Evolutionary conservation across 2,888 invertebrate species (phyloP).

Genomic region (Trileptium ribeirensis): DNA sequence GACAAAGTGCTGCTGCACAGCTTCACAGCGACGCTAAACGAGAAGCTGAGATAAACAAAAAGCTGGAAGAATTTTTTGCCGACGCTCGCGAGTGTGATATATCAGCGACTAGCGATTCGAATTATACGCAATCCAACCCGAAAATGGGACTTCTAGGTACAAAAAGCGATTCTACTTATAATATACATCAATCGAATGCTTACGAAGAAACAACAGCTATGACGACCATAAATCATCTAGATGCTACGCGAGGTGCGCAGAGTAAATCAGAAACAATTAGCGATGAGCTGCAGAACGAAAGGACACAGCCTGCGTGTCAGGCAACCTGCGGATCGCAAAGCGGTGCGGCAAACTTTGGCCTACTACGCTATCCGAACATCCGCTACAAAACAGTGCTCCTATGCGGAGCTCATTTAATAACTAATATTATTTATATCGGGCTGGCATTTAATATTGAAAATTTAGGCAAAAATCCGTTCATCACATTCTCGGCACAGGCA

Average conservation of each 20-base stretch:
- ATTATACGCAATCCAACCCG: neutral
- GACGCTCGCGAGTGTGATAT: too few relatives aligned
- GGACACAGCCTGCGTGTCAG: neutral
- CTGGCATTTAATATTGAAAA: neutral
- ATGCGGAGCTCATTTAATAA: neutral
- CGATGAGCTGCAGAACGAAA: too few relatives aligned
- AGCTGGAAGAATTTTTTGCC: too few relatives aligned
- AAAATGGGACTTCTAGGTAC: neutral
- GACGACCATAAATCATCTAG: too few relatives aligned
- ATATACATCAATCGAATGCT: neutral
- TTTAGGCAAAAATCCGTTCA: neutral
- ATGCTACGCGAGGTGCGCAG: neutral
- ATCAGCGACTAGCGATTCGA: neutral
- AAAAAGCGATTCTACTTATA: neutral
- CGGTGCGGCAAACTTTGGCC: neutral
- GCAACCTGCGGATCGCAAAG: neutral
- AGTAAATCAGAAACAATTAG: too few relatives aligned
- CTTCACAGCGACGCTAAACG: neutral
- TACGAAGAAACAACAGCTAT: neutral
- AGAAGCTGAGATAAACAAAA: neutral
- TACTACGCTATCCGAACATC: neutral
- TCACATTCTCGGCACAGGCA: neutral
- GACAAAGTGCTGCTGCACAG: neutral
- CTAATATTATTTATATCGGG: neutral
- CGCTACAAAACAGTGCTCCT: neutral